These are phyloP conservation scores for Eurypyga helias DNA, from an alignment of 2,113 vertebrate genomes.

Conservation along the genomic window DNA sequence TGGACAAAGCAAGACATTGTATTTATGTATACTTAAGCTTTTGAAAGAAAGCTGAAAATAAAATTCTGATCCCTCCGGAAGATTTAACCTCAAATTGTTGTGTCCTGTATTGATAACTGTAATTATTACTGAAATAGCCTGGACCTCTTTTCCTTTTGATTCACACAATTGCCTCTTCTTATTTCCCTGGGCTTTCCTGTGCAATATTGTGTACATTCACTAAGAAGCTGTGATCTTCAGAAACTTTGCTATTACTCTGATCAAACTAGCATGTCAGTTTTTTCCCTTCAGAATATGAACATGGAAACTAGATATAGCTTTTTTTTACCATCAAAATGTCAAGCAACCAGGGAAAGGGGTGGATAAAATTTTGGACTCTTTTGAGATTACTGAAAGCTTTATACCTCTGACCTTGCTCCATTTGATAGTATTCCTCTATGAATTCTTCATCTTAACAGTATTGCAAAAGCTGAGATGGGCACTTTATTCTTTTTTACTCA, in stretches of 20 bases:
- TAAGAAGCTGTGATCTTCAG: not conserved
- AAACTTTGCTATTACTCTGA: not conserved
- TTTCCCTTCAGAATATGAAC: not conserved
- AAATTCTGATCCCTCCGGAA: not conserved
- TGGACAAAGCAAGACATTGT: not conserved
- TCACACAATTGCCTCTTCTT: not conserved
- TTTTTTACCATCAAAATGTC: not conserved
- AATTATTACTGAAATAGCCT: not conserved
- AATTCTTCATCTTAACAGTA: slow-evolving; percentile 11
- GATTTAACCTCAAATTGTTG: not conserved
- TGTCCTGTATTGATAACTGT: not conserved
- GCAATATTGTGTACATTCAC: not conserved
- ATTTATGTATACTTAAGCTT: slow-evolving; percentile 6
- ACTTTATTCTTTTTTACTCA: slow-evolving; percentile 10
- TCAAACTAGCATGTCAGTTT: not conserved
- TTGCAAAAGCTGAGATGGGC: not conserved
- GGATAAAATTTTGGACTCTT: not conserved
- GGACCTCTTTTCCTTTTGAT: not conserved
- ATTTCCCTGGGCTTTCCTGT: not conserved
- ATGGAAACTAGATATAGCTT: not conserved
- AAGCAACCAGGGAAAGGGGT: not conserved
- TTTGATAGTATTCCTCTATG: not conserved
- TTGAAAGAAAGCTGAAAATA: slow-evolving; percentile 36
- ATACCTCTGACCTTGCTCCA: not conserved
- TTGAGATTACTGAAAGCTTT: slow-evolving; percentile 4